phyloP scores from a whole-genome alignment of 2,888 invertebrate genomes.

The Chymomyza caudatula region DNA sequence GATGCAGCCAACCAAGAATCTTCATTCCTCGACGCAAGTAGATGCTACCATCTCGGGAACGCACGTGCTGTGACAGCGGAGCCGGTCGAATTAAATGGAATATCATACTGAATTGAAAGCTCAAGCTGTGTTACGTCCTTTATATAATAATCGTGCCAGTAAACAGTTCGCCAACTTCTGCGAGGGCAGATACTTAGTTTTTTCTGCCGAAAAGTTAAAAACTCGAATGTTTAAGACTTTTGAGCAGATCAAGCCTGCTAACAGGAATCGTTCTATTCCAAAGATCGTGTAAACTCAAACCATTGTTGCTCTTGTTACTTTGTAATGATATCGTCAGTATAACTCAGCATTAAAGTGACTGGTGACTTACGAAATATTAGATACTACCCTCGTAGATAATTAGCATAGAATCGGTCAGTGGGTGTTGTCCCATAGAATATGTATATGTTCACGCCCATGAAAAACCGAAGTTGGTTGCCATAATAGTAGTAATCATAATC shows the following conservation, averaged over 20 bases:
- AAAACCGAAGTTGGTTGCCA: neutral
- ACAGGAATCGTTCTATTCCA: too few species aligned
- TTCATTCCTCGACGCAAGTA: slow-evolving; percentile 44
- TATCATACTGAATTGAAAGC: neutral
- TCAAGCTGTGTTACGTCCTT: neutral
- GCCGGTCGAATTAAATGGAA: slow-evolving; percentile 43
- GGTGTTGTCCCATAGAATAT: neutral
- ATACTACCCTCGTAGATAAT: neutral
- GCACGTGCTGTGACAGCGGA: slow-evolving; percentile 33
- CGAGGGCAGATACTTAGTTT: too few species aligned
- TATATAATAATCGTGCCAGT: neutral
- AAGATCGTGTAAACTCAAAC: too few species aligned
- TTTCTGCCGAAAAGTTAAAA: too few species aligned
- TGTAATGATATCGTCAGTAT: too few species aligned
- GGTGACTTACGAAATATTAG: neutral
- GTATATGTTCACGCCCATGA: neutral
- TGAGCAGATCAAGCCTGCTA: too few species aligned
- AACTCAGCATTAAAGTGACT: too few species aligned
- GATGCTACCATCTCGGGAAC: slow-evolving; percentile 38
- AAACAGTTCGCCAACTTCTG: neutral
- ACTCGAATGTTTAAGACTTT: too few species aligned
- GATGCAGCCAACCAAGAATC: slow-evolving; percentile 48
- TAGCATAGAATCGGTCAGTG: neutral
- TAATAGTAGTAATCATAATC: neutral
- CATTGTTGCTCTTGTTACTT: too few species aligned